Percentiles rank a stretch among this genome's conserved stretches.
These are phyloP conservation scores for Heterohyrax brucei DNA, from an alignment of 2,797 vertebrate species.

Conservation along the genomic window DNA sequence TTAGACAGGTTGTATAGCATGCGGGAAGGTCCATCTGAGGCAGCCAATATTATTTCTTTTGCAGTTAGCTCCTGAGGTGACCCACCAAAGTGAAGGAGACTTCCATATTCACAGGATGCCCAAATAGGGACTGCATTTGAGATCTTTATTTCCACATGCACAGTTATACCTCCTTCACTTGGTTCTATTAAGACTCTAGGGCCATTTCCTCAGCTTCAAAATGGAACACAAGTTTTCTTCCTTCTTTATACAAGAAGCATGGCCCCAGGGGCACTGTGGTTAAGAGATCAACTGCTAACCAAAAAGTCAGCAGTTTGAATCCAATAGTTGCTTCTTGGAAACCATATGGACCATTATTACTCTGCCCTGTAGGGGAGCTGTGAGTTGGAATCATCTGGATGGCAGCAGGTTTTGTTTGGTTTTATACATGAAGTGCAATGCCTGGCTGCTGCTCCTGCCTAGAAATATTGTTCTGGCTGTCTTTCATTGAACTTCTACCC, in stretches of 20 bases:
- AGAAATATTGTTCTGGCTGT: background rate
- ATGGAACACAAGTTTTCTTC: constrained; percentile 2
- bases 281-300: too few species aligned
- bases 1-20: background rate
- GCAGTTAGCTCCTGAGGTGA: constrained; percentile 32
- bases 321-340: too few species aligned
- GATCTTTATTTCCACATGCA: background rate
- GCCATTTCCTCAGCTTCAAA: constrained; percentile 51
- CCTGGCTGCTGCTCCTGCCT: background rate
- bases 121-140: background rate
- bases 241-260: background rate
- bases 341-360: too few species aligned
- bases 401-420: too few species aligned
- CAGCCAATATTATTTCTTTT: background rate
- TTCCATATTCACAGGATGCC: background rate
- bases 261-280: too few species aligned
- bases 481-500: constrained; percentile 21
- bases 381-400: too few species aligned
- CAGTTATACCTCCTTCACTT: constrained; percentile 9
- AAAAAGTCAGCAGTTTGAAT: too few species aligned
- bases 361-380: too few species aligned
- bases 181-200: background rate
- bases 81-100: constrained; percentile 27
- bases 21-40: background rate
- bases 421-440: background rate